Evolutionary conservation across 2,888 invertebrate species (phyloP), one percentile per base, ranked within the genome.

Genomic region (Ptilodon capucinus): DNA sequence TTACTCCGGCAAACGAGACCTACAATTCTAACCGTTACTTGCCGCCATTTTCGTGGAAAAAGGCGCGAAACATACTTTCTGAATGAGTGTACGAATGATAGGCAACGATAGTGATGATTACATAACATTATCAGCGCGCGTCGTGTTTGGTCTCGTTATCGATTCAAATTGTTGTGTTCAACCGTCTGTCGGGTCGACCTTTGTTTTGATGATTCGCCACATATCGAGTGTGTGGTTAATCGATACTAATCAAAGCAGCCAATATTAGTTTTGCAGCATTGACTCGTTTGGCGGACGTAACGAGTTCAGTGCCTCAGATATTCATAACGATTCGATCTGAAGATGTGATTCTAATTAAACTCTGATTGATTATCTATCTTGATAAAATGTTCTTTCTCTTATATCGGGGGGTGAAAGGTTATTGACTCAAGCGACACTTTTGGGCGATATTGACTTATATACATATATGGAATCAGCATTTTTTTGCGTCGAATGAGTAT

Each of bases 191-290:
- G 64, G 57, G 61, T 68, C 62, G 47, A 46, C 45, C 65, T 74
- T 77, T 83, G 79, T 84, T 84, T 78, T 78, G 81, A 82, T 82
- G 80, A 82, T 79, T 81, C 57, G 76, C 65, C 71, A 74, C 71
- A 75, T 74, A 76, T 77, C 57, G 66, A 70, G 68, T 71, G 66
- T 59, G 58, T 64, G 60, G 74, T 71, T 71, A 71, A 76, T 79
- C 69, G 73, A 64, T 63, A 68, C 72, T 81, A 80, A 84, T 80
- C 74, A 68, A 51, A 60, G 64, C 52, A 57, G 54, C 74, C 80
- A 84, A 84, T 80, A 83, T 76, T 78, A 51, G 60, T 60, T 54
- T 54, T 60, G 51, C 49, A 65, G 52, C 51, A 61, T 68, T 67
- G 60, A 67, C 51, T 67, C 54, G 48, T 55, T 51, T 51, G 51